These are phyloP conservation scores for Hetaerina titia DNA, from an alignment of 2,888 invertebrate genomes.

Conservation along the genomic window DNA sequence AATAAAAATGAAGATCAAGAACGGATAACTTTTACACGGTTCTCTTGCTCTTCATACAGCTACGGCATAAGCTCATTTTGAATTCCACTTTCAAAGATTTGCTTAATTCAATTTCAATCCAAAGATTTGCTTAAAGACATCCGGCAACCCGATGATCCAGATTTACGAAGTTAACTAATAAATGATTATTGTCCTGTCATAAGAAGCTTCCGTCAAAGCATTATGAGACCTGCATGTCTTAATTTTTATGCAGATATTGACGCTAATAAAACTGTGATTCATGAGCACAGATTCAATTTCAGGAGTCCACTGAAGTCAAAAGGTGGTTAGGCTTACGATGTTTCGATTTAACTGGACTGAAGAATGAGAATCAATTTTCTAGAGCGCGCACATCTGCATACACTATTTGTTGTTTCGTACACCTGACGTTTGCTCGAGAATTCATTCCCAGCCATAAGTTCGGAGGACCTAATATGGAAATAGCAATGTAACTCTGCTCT, in stretches of 20 bases:
- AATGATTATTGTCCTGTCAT: too few relatives aligned
- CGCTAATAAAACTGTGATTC: not conserved
- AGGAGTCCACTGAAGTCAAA: not conserved
- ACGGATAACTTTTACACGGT: too few relatives aligned
- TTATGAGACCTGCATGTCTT: not conserved
- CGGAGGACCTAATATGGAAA: not conserved
- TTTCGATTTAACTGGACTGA: not conserved
- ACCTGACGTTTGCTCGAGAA: constrained; percentile 15
- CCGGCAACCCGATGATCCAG: too few relatives aligned
- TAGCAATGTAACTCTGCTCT: not conserved
- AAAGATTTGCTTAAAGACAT: too few relatives aligned
- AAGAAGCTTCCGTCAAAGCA: too few relatives aligned
- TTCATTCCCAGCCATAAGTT: not conserved
- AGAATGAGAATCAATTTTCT: not conserved
- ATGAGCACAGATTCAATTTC: not conserved
- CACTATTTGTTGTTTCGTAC: not conserved
- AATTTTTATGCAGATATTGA: not conserved
- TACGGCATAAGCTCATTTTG: too few relatives aligned
- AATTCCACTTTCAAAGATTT: too few relatives aligned
- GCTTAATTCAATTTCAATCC: too few relatives aligned
- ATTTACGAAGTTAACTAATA: too few relatives aligned
- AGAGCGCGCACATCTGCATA: not conserved
- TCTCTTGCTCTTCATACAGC: too few relatives aligned
- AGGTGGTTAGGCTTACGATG: not conserved
- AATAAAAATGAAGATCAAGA: too few relatives aligned